Evolutionary conservation across 2,113 vertebrate species (phyloP).

Genomic region (Gavia stellata): DNA sequence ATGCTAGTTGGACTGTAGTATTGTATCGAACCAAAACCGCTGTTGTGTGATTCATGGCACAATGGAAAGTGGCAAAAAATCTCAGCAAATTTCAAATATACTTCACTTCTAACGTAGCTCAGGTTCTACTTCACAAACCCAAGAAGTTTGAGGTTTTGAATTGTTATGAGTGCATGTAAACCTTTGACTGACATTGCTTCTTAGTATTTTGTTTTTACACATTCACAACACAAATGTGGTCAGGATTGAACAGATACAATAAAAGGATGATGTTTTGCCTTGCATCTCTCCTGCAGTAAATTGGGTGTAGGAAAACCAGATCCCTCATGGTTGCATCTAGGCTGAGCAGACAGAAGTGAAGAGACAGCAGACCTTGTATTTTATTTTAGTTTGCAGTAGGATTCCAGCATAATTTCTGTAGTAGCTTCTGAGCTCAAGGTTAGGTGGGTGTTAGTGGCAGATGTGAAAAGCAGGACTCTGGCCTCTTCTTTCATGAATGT

Average conservation of each 20-base stretch:
- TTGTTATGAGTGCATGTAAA: not conserved
- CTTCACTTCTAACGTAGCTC: not conserved
- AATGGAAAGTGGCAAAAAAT: not conserved
- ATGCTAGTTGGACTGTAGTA: not conserved
- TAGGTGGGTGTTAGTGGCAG: not conserved
- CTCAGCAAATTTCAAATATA: not conserved
- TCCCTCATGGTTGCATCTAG: not conserved
- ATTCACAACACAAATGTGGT: not conserved
- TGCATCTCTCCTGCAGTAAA: not conserved
- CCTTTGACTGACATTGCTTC: not conserved
- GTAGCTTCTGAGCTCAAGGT: not conserved
- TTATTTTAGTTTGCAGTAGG: not conserved
- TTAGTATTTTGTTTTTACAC: not conserved
- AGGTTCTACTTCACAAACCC: not conserved
- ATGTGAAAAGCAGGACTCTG: not conserved
- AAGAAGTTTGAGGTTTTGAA: not conserved
- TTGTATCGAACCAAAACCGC: not conserved
- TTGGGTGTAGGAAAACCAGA: not conserved
- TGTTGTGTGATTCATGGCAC: not conserved
- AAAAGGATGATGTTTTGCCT: not conserved
- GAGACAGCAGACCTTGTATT: not conserved
- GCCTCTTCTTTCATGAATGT: not conserved
- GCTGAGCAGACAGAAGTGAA: not conserved
- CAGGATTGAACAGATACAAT: not conserved
- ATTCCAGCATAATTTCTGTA: not conserved